Conservation (phyloP, 1,140 invertebrate species). For the Cardiocondyla obscurior region DNA sequence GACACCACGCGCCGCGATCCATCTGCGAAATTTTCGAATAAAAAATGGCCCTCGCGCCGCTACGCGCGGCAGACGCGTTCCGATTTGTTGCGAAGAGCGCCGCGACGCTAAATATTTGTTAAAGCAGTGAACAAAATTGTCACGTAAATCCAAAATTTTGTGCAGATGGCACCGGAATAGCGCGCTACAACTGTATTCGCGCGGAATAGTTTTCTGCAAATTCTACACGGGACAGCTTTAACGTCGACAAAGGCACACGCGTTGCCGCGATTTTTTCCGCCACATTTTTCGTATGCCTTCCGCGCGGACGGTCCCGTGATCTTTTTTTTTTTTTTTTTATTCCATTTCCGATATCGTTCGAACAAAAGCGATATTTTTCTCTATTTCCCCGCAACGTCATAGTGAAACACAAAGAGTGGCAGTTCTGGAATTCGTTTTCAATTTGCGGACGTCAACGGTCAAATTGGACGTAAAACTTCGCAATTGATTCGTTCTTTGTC, state of each 20-base stretch:
- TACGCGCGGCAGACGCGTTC: neutral
- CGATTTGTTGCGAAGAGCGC: neutral
- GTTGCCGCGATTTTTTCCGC: constrained; percentile 37
- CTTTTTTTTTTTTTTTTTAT: constrained; percentile 26
- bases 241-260: neutral
- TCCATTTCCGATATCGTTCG: constrained; percentile 39
- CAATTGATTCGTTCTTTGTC: constrained; percentile 51
- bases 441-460: constrained; percentile 49
- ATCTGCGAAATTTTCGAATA: constrained; percentile 25
- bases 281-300: constrained; percentile 39
- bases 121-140: constrained; percentile 20
- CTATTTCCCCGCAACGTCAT: constrained; percentile 47
- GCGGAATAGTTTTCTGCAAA: neutral
- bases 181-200: constrained; percentile 6
- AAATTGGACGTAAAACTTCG: constrained; percentile 52
- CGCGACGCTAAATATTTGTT: constrained; percentile 36
- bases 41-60: constrained; percentile 22
- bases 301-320: neutral
- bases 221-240: constrained; percentile 1
- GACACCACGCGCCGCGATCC: neutral
- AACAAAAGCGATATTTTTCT: constrained; percentile 55
- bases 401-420: constrained; percentile 45
- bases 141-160: constrained; percentile 33
- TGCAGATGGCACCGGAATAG: neutral
- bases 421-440: constrained; percentile 55